Conservation (phyloP, 2,113 vertebrate genomes). For the Noctilio leporinus region DNA sequence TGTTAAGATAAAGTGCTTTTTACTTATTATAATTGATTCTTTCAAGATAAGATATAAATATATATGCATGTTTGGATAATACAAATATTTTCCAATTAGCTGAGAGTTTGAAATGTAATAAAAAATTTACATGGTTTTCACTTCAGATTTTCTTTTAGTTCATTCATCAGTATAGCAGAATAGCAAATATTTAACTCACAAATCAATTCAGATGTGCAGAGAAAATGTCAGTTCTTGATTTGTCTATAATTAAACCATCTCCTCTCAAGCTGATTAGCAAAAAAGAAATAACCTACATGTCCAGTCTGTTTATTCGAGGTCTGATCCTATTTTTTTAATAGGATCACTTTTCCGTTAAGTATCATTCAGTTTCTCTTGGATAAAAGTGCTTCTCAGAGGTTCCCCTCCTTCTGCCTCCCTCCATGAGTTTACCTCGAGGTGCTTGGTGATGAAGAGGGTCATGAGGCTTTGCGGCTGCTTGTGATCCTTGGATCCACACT, state of each 20-base stretch:
- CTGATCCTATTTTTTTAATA: neutral
- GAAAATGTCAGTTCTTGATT: constrained; percentile 10
- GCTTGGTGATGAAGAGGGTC: neutral
- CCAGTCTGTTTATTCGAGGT: neutral
- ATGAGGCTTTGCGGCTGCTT: neutral
- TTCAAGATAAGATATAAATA: constrained; percentile 10
- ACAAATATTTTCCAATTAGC: constrained; percentile 27
- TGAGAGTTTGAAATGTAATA: constrained; percentile 3
- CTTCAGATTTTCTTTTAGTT: constrained; percentile 9
- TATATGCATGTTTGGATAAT: neutral
- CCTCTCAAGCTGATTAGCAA: neutral
- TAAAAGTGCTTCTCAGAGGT: neutral
- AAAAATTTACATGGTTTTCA: neutral
- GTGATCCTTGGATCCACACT: neutral
- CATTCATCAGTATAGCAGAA: neutral
- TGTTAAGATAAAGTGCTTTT: constrained; percentile 7
- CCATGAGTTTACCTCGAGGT: neutral
- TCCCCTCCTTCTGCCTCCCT: neutral
- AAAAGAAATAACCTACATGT: neutral
- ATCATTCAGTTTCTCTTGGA: neutral
- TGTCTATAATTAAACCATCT: neutral
- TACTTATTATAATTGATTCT: neutral
- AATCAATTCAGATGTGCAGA: neutral
- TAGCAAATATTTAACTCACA: constrained; percentile 47
- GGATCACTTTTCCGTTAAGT: neutral